Percentiles rank a stretch among this genome's conserved stretches.
Conservation (phyloP, 1,140 invertebrate genomes). For the Drosophila littoralis region DNA sequence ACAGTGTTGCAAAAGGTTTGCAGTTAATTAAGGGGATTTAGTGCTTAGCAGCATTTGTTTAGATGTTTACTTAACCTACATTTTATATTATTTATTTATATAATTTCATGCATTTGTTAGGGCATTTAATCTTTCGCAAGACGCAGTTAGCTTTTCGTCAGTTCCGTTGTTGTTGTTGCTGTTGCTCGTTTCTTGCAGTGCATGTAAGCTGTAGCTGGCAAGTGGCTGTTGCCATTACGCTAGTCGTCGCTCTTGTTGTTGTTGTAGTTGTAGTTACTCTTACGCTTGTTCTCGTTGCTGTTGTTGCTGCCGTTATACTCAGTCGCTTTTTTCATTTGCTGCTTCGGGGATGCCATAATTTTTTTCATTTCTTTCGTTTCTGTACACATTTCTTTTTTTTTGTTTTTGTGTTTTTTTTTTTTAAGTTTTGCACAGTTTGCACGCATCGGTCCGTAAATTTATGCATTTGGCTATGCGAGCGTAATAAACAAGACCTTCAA, state of each 20-base stretch:
- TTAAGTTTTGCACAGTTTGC: slow-evolving; percentile 79
- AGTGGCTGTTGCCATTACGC: slow-evolving; percentile 54
- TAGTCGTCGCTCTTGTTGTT: slow-evolving; percentile 26
- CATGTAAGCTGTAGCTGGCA: slow-evolving; percentile 67
- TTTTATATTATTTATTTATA: slow-evolving; percentile 7
- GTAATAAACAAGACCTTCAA: slow-evolving; percentile 83
- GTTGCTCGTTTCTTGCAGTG: slow-evolving; percentile 52
- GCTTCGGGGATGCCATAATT: slow-evolving; percentile 58
- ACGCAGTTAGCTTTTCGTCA: background rate
- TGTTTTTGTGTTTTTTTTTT: slow-evolving; percentile 48
- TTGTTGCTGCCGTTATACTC: slow-evolving; percentile 35
- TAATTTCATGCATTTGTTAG: background rate
- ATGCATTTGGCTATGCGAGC: slow-evolving; percentile 82
- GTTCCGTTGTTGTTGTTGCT: background rate
- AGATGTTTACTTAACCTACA: background rate
- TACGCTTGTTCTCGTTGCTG: slow-evolving; percentile 20
- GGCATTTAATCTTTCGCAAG: slow-evolving; percentile 9
- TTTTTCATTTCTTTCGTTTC: slow-evolving; percentile 50
- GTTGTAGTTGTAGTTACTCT: slow-evolving; percentile 15
- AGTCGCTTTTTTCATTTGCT: slow-evolving; percentile 73
- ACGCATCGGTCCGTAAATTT: slow-evolving; percentile 83
- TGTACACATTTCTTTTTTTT: slow-evolving; percentile 6
- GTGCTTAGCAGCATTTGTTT: slow-evolving; percentile 8
- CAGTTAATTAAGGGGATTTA: background rate
- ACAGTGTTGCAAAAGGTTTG: no score